Base-by-base conservation (phyloP, 2,888 invertebrate species). In the Drosophila setosimentum region DNA sequence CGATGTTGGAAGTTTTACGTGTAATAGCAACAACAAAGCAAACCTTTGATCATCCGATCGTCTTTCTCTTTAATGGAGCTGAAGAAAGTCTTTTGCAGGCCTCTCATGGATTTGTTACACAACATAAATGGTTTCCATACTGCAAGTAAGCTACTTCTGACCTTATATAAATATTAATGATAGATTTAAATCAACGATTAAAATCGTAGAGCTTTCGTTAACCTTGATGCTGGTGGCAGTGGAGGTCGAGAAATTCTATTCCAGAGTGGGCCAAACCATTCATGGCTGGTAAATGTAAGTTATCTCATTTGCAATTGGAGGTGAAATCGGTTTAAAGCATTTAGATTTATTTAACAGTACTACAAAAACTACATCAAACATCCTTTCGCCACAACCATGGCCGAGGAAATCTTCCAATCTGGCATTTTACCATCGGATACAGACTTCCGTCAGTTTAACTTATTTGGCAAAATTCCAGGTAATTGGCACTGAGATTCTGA, bases 211-310 rank as follows among this genome's bases (percentile, higher is more conserved):
- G 95, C 96, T 0, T 96, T 99, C 63, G 94, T 99, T 58, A 99
- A 99, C 93, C 93, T 99, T 68, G 99, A 99, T 92, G 96, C 98
- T 0, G 97, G 96, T 45, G 99, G 99, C 0, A 96, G 97, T 90
- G 98, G 98, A 37, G 98, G 98, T 3, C 95, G 97, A 73, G 97
- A 98, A 78, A 94, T 97, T 57, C 94, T 99, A 8, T 99, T 99
- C 92, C 99, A 99, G 94, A 95, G 96, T 58, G 96, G 97, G 2
- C 97, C 97, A 1, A 93, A 94, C 40, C 95, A 95, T 88, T 94
- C 96, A 0, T 95, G 97, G 93, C 92, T 97, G 10, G 24, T 37
- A 2, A 21, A 69, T 11, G 68, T 68, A 67, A 68, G 58, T 8
- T 30, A 10, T 0, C 2, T 16, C 0, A 35, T 33, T 13, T 13